phyloP scores from a whole-genome alignment of 2,888 invertebrate species.

The Oligia fasciuncula region DNA sequence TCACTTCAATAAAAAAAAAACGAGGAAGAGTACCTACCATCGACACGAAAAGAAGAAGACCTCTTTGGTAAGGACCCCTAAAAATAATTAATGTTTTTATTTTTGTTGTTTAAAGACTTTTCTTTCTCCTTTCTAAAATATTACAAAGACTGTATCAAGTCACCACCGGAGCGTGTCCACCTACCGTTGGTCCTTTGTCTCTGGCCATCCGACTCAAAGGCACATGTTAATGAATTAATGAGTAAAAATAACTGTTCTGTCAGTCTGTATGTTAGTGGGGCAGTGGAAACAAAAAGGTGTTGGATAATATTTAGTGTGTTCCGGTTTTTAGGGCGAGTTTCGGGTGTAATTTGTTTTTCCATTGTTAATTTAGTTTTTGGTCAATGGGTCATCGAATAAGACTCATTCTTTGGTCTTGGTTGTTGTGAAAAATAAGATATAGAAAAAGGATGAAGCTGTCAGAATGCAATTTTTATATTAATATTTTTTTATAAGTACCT shows the following conservation, averaged over 20 bases:
- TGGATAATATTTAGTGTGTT: constrained; percentile 56
- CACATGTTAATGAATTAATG: constrained; percentile 54
- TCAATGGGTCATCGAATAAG: neutral
- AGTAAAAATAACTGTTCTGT: constrained; percentile 59
- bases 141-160: constrained; percentile 36
- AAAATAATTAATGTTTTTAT: neutral
- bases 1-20: too few relatives aligned
- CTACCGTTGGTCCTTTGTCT: constrained; percentile 74
- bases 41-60: neutral
- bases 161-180: constrained; percentile 51
- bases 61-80: neutral
- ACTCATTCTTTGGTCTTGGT: neutral
- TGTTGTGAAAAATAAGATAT: too few relatives aligned
- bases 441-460: neutral
- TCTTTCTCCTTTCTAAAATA: constrained; percentile 7
- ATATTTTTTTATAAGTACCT: too few relatives aligned
- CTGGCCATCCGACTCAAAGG: constrained; percentile 29
- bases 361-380: constrained; percentile 22
- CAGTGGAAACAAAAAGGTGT: constrained; percentile 52
- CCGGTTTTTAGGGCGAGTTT: constrained; percentile 25
- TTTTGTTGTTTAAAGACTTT: neutral
- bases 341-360: constrained; percentile 7
- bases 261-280: constrained; percentile 69
- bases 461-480: neutral
- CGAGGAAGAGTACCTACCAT: neutral